Percentiles rank a stretch among this genome's conserved stretches.
These are phyloP conservation scores for Fregata magnificens DNA, from an alignment of 2,113 vertebrate species.

Conservation along the genomic window DNA sequence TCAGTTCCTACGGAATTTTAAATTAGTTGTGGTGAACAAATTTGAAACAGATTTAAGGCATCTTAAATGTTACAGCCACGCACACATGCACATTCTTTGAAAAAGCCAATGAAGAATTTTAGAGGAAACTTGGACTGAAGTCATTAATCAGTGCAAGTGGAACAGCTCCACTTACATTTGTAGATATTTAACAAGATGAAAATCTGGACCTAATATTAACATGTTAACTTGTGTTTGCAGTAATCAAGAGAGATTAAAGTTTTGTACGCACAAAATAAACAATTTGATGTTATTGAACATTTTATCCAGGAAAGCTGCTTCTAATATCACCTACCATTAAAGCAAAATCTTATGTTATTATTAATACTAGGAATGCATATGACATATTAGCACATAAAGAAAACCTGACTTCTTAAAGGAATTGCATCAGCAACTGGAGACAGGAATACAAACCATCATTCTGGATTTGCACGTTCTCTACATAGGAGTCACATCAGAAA, in stretches of 20 bases:
- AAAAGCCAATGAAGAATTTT: not conserved
- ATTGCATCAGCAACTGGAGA: not conserved
- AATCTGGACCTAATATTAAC: not conserved
- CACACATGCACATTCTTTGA: not conserved
- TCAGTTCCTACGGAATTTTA: not conserved
- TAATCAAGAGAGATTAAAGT: not conserved
- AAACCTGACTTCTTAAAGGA: not conserved
- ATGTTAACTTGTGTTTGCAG: not conserved
- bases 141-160: not conserved
- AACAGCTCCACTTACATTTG: not conserved
- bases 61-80: not conserved
- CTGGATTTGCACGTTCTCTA: not conserved
- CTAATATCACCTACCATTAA: not conserved
- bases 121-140: not conserved
- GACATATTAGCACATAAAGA: not conserved
- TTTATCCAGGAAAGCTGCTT: not conserved
- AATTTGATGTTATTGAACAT: not conserved
- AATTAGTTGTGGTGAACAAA: not conserved
- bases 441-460: accelerated
- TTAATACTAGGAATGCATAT: not conserved
- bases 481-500: not conserved
- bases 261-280: not conserved
- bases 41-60: not conserved
- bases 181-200: not conserved
- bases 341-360: not conserved